Base-by-base conservation (phyloP, 2,888 invertebrate species). In the Linyphia triangularis region DNA sequence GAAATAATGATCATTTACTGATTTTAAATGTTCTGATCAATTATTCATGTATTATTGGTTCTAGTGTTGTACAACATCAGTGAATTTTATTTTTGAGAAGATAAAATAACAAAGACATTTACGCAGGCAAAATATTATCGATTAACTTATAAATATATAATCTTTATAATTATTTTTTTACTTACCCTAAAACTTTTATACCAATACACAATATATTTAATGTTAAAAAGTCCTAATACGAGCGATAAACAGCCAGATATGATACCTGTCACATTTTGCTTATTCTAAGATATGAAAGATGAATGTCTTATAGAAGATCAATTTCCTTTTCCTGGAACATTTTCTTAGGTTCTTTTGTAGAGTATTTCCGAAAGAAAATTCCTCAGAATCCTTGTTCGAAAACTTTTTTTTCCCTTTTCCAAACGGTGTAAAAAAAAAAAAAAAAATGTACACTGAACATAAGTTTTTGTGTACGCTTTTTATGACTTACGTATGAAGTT, bases 271-370 rank as follows among this genome's bases (percentile, higher is more conserved):
- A 63, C 6, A 13, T 51, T 63, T 40, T 77, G 16, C 40, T 33
- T 26, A 61, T 63, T 63, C 22, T 30, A 30, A 40, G 22, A 33
- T 67, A 67, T 57, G 79, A 57, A 79, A 67, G 79, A 79, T 67
- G 79, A 79, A 79, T 79, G 79, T 67, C 33, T 79, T 33, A 24
- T 6, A 28, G 67, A 67, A 67, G 65, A 67, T 51, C 67, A 67
- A 79, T 79, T 67, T 51, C 79, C 63, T 79, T 57, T 51, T 65
- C 51, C 77, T 40, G 13, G 40, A 63, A 40, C 19, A 19, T 22
- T 67, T 79, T 28, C 43, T 79, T 51, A n/a, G 19, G 28, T 51
- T n/a, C 63, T 61, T 24, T 77, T 61, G 63, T n/a, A 24, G 26
- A 61, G 40, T 16, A 37, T 77, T 77, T 77, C 61, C 40, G 19